Evolutionary conservation across 2,888 invertebrate genomes (phyloP).

Genomic region (Dynastes hyllus): DNA sequence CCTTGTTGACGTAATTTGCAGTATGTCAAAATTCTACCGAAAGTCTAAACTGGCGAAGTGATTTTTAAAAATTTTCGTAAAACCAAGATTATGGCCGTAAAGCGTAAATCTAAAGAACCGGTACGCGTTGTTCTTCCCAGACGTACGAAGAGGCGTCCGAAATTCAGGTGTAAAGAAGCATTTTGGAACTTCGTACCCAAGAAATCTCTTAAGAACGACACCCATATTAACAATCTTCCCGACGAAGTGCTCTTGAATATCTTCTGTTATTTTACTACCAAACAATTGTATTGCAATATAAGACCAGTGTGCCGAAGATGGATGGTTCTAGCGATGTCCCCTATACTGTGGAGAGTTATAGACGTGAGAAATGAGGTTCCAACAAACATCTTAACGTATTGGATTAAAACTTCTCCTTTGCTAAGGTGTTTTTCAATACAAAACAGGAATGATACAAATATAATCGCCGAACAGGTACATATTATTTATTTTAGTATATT

Average conservation of each 20-base stretch:
- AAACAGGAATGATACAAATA: constrained; percentile 52
- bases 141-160: constrained; percentile 30
- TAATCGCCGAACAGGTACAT: constrained; percentile 52
- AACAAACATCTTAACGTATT: constrained; percentile 47
- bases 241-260: constrained; percentile 54
- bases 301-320: constrained; percentile 55
- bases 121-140: constrained; percentile 46
- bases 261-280: constrained; percentile 51
- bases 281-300: constrained; percentile 54
- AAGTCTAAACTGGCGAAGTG: constrained; percentile 24
- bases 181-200: constrained; percentile 27
- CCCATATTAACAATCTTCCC: constrained; percentile 51
- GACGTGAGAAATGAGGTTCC: constrained; percentile 50
- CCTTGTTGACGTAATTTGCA: neutral
- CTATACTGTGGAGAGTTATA: constrained; percentile 53
- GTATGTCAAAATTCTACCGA: constrained; percentile 45
- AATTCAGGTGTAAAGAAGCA: constrained; percentile 25
- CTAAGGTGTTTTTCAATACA: constrained; percentile 49
- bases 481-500: neutral
- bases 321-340: constrained; percentile 51
- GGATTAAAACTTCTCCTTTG: constrained; percentile 53
- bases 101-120: constrained; percentile 42
- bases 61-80: constrained; percentile 45
- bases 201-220: constrained; percentile 32
- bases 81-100: constrained; percentile 38